These are phyloP conservation scores for Dolichomitus sp. DNA, from an alignment of 2,888 invertebrate genomes.

Conservation along the genomic window DNA sequence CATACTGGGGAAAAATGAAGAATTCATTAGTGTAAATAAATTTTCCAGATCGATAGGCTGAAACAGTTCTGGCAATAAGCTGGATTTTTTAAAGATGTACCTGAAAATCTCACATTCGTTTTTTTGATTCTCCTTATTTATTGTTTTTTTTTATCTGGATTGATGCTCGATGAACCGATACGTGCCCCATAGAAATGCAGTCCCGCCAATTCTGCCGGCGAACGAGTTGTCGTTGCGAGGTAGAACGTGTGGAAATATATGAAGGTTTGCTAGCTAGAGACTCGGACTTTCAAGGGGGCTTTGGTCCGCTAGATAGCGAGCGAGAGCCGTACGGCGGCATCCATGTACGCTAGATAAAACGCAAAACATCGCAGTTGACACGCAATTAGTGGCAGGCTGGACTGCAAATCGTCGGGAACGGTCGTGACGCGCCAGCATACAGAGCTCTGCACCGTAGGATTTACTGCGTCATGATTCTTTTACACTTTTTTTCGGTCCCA, in stretches of 20 bases:
- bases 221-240: slow-evolving; percentile 16
- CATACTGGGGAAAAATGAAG: background rate
- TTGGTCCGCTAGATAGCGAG: slow-evolving; percentile 39
- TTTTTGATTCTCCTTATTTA: background rate
- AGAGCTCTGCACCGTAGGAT: slow-evolving; percentile 61
- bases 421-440: slow-evolving; percentile 66
- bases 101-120: background rate
- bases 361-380: slow-evolving; percentile 74
- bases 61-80: background rate
- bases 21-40: background rate
- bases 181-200: background rate
- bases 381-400: slow-evolving; percentile 73
- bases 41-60: too few relatives aligned
- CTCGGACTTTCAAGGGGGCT: slow-evolving; percentile 47
- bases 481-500: slow-evolving; percentile 28
- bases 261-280: slow-evolving; percentile 14
- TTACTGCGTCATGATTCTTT: slow-evolving; percentile 66
- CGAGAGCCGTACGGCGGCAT: slow-evolving; percentile 34
- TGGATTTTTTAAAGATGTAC: background rate
- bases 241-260: slow-evolving; percentile 7
- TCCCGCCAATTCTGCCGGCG: slow-evolving; percentile 4
- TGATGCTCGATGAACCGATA: slow-evolving; percentile 35
- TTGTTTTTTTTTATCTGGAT: slow-evolving; percentile 8
- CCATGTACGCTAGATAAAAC: slow-evolving; percentile 72
- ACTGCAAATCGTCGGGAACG: slow-evolving; percentile 76